Base-by-base conservation (phyloP, 1,140 invertebrate species). In the Drosophila sp. region DNA sequence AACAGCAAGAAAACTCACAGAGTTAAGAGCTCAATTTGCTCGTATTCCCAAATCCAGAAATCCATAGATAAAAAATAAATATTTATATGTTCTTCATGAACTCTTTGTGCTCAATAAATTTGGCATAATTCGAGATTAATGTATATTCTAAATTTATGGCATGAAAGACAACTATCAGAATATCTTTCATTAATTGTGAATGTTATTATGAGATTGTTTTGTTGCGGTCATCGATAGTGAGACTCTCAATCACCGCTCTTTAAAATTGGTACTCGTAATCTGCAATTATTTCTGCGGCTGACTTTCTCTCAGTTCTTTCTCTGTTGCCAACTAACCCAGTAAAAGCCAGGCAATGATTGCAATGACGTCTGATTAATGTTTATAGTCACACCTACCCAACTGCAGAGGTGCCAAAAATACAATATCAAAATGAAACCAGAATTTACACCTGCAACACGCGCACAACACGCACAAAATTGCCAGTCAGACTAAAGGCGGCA, bases 361-460 rank as follows among this genome's bases (percentile, higher is more conserved):
- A 45, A 36, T 29, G 34, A 45, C 51, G 76, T 38, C 80, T 86
- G 81, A 86, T 86, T 86, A 86, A 86, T 86, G 82, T 76, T 76
- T 82, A 66, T 78, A 76, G 81, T 87, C 82, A 86, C 81, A 84
- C 81, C 81, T 84, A 72, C 72, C 43, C 66, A 66, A 65, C 57
- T 64, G 75, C 51, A 27, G 32, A 73, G 65, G 64, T 69, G 65
- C 48, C 64, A 61, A 73, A 38, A 54, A 45, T 13, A 69, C 32
- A n/a, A n/a, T n/a, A 43, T 8, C 21, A 36, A 53, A 51, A 36
- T 48, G n/a, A 70, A 48, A 87, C 66, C 59, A 74, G 74, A 71
- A 67, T 78, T 82, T 87, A 82, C 82, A 87, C 82, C 82, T 87
- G 82, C 82, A 86, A 56, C 72, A 65, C 77, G 71, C 66, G 61